These are phyloP conservation scores for Microcebus tavaratra DNA, from an alignment of 2,113 vertebrate species.

Conservation along the genomic window DNA sequence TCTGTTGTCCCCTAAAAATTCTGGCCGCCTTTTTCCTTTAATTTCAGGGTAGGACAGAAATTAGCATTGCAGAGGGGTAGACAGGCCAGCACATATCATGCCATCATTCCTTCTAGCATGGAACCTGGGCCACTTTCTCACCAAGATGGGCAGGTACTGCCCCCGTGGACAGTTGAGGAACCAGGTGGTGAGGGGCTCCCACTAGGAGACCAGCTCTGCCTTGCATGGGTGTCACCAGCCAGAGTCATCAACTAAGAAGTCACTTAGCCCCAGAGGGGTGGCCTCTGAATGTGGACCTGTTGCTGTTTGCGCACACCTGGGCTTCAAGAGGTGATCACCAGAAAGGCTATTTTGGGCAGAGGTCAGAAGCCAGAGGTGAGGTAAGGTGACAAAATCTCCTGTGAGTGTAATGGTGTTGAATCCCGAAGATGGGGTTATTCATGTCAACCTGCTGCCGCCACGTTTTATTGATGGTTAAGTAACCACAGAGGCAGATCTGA, in stretches of 20 bases:
- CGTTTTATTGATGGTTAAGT: neutral
- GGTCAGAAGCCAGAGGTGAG: neutral
- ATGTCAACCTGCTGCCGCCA: fast-evolving
- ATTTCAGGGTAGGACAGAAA: neutral
- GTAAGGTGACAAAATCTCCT: neutral
- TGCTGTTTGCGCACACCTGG: too few species aligned
- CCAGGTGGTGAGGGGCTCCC: neutral
- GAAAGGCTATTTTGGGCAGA: neutral
- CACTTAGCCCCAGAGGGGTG: neutral
- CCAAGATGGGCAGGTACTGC: neutral
- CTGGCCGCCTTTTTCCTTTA: neutral
- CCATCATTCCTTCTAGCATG: neutral
- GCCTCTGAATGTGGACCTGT: neutral
- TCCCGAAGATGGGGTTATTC: neutral
- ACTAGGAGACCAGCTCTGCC: neutral
- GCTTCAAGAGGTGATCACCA: neutral
- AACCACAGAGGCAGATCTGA: neutral
- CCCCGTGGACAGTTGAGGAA: neutral
- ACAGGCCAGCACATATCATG: neutral
- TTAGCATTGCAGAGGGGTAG: neutral
- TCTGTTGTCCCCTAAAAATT: neutral
- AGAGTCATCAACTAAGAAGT: neutral
- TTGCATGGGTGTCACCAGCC: neutral
- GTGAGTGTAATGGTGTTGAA: neutral
- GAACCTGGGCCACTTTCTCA: neutral